Base-by-base conservation (phyloP, 1,140 invertebrate species). In the Dolichoris vasculosae region DNA sequence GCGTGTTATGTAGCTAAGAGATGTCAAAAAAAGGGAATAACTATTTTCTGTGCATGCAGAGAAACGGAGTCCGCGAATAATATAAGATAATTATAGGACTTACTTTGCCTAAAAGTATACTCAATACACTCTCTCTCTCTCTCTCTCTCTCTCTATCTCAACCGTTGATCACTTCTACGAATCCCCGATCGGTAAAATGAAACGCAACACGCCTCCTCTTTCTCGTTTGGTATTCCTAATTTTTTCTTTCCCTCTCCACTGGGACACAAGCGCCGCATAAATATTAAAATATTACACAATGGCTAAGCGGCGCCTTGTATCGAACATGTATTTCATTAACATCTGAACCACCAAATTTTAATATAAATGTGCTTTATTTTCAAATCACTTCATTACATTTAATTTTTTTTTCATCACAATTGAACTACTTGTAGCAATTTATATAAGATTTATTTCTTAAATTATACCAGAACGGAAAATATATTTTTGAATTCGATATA, bases 151-250 rank as follows among this genome's bases (percentile, higher is more conserved):
- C 51, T 26, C 17, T 40, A 30, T 20, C 43, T 32, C 48, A 85
- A 85, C 77, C 48, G 77, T 71, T 76, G 83, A 85, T 85, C 75
- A 46, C 30, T 85, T 85, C 76, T 80, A 67, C 83, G 83, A 85
- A 85, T 80, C 9, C 17, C 30, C 67, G 38, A 77, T 83, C 75
- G 83, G 75, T 67, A 48, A 84, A 85, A 85, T 77, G 63, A 80
- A 85, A 80, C 77, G 83, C 77, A 79, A 48, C 73, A 40, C n/a
- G 71, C 13, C n/a, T 69, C 32, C 55, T 71, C 40, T 48, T 82
- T 40, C 26, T 67, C 2, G 4, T 32, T 23, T 32, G 23, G 2
- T 43, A 8, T 32, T 23, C 63, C 6, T n/a, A n/a, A n/a, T n/a
- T 69, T 4, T 20, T 40, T 40, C 9, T 7, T 71, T 71, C 67